phyloP scores from a whole-genome alignment of 2,888 invertebrate species.

The Saturnia japonica region DNA sequence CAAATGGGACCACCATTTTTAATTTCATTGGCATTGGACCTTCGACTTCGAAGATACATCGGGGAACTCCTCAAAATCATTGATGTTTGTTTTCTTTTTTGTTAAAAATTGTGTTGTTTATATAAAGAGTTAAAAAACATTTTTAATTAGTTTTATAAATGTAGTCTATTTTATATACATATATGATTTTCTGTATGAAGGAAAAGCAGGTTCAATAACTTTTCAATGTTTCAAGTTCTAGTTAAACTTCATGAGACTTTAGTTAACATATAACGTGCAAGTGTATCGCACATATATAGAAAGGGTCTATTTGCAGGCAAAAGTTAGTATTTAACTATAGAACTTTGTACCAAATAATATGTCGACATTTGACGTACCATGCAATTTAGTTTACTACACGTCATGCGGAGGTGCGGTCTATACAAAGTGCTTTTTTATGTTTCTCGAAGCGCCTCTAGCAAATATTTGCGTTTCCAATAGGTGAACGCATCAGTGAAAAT shows the following conservation, averaged over 20 bases:
- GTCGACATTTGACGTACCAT: conserved; percentile 14
- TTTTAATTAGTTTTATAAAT: too few species aligned
- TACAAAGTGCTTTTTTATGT: conserved; percentile 58
- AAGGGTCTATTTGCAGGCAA: background rate
- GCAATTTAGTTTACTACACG: conserved; percentile 22
- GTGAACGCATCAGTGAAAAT: conserved; percentile 60
- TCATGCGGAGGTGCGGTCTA: conserved; percentile 25
- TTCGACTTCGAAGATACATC: too few species aligned
- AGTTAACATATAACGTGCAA: background rate
- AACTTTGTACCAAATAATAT: background rate
- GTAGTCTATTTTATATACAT: too few species aligned
- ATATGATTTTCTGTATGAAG: too few species aligned
- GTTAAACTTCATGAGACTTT: background rate
- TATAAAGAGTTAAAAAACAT: too few species aligned
- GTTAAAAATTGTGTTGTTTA: too few species aligned
- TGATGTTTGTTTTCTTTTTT: too few species aligned
- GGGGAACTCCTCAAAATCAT: too few species aligned
- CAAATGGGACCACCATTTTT: too few species aligned
- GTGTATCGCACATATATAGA: background rate
- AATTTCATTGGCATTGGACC: too few species aligned
- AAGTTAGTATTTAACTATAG: background rate
- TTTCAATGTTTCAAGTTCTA: background rate
- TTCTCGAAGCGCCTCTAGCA: conserved; percentile 41
- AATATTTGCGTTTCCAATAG: conserved; percentile 54
- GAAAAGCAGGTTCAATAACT: too few species aligned